A percentile compares a stretch with the other conserved stretches of the same genome.
Conservation (phyloP, 2,113 vertebrate genomes). For the Eulacestoma nigropectus region DNA sequence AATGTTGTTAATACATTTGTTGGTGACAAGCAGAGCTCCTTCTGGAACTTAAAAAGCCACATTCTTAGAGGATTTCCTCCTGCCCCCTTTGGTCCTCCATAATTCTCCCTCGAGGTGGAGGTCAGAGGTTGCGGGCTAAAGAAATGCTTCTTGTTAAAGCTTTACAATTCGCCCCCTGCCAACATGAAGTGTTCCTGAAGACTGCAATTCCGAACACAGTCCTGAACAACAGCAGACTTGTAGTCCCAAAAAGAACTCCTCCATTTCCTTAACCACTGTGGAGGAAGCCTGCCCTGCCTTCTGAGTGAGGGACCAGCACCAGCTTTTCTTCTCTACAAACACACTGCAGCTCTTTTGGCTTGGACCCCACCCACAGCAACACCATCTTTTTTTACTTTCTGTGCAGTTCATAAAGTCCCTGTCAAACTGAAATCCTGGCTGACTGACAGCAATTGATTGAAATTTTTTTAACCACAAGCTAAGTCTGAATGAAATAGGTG, state of each 20-base stretch:
- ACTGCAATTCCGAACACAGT: background rate
- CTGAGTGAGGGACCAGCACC: background rate
- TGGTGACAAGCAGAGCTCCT: background rate
- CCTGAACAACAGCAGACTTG: background rate
- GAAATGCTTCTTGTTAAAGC: background rate
- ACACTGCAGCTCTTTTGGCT: background rate
- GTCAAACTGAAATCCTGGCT: background rate
- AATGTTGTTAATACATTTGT: background rate
- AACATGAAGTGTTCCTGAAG: background rate
- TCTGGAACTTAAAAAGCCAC: background rate
- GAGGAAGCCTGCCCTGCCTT: background rate
- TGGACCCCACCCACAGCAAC: background rate
- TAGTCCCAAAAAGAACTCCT: background rate
- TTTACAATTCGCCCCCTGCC: background rate
- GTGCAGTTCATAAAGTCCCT: background rate
- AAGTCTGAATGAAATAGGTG: background rate
- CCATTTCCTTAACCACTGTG: background rate
- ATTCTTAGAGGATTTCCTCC: conserved; percentile 14
- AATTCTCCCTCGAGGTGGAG: background rate
- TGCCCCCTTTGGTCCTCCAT: background rate
- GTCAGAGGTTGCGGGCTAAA: background rate
- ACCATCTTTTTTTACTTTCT: background rate
- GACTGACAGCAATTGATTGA: background rate
- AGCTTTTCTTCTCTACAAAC: background rate
- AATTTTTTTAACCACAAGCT: background rate